Conservation (phyloP, 1,140 invertebrate genomes). For the Macrobrachium nipponense region DNA sequence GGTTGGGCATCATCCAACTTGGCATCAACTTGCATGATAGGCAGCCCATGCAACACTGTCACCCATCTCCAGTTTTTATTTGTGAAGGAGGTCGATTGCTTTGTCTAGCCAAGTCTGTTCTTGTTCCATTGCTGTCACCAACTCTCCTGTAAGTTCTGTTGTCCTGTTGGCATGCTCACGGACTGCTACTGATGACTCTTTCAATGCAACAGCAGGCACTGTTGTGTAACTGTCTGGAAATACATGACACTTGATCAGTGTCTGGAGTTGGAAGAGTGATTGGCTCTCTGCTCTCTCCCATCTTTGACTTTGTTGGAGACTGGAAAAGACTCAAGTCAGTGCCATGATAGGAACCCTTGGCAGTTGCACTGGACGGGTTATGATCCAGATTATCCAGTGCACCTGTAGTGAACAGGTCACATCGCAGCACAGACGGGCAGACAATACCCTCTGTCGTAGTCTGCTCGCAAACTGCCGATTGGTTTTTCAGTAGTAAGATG, state of each 20-base stretch:
- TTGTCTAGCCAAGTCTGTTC: conserved; percentile 18
- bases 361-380: too few relatives aligned
- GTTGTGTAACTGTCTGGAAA: conserved; percentile 11
- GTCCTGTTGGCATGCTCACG: not conserved
- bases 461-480: too few relatives aligned
- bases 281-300: conserved; percentile 18
- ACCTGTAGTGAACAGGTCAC: too few relatives aligned
- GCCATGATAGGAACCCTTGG: too few relatives aligned
- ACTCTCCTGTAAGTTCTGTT: conserved; percentile 15
- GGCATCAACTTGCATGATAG: conserved; percentile 13
- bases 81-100: conserved; percentile 4
- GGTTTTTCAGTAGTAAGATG: too few relatives aligned
- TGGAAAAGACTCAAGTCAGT: conserved; percentile 15
- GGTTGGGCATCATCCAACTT: not conserved
- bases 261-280: conserved; percentile 27
- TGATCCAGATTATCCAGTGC: too few relatives aligned
- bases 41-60: conserved; percentile 29
- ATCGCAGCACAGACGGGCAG: too few relatives aligned
- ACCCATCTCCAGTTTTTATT: conserved; percentile 10
- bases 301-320: not conserved
- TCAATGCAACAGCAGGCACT: conserved; percentile 8
- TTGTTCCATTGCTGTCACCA: conserved; percentile 14
- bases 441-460: too few relatives aligned
- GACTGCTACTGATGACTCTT: conserved; percentile 8
- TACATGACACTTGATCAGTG: conserved; percentile 7